Conservation (phyloP, 2,113 vertebrate species). For the Cairina moschata region DNA sequence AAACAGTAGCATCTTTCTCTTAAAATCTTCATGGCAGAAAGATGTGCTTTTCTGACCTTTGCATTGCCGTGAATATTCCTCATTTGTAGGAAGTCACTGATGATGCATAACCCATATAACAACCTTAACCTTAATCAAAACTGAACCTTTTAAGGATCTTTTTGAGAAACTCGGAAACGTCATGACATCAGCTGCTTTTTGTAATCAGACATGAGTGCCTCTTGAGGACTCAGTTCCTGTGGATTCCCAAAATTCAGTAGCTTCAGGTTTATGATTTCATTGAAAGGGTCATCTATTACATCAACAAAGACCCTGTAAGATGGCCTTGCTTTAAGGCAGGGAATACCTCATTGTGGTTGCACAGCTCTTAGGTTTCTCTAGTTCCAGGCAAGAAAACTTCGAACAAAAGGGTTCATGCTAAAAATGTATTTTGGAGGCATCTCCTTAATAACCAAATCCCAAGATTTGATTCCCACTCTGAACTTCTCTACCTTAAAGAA, state of each 20-base stretch:
- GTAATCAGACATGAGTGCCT: background rate
- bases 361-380: background rate
- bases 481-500: background rate
- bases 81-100: background rate
- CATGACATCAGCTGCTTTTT: background rate
- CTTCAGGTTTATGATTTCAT: background rate
- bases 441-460: background rate
- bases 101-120: background rate
- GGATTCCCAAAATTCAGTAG: background rate
- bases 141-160: background rate
- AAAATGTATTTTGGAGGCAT: background rate
- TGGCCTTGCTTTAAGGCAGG: background rate
- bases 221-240: background rate
- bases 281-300: background rate
- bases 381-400: background rate
- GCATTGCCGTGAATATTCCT: background rate
- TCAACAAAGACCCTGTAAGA: background rate
- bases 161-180: background rate
- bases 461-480: background rate
- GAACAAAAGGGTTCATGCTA: background rate
- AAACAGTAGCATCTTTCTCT: background rate
- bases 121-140: background rate
- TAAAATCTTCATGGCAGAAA: background rate
- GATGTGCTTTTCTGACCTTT: background rate
- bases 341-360: background rate